Conservation (phyloP, 2,888 invertebrate genomes). For the Hesperia comma region DNA sequence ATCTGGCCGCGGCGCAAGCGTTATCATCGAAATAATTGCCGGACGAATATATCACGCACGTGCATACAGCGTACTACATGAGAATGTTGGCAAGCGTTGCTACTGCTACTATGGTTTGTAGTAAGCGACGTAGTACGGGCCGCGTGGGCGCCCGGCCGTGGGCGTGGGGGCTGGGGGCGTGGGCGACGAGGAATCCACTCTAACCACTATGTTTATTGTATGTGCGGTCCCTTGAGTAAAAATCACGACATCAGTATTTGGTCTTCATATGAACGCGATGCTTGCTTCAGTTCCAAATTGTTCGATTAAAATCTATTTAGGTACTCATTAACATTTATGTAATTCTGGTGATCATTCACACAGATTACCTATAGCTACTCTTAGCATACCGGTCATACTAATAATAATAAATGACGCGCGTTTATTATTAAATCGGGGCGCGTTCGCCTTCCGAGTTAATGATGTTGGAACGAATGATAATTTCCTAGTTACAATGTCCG, state of each 20-base stretch:
- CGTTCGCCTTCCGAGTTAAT: neutral
- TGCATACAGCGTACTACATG: neutral
- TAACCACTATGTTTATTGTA: conserved; percentile 22
- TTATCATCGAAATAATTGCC: conserved; percentile 30
- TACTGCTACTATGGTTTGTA: conserved; percentile 18
- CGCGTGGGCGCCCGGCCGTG: neutral
- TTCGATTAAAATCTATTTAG: too few species aligned
- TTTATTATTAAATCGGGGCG: conserved; percentile 1
- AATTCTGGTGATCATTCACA: too few species aligned
- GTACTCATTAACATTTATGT: too few species aligned
- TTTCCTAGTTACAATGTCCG: conserved; percentile 14
- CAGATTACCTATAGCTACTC: too few species aligned
- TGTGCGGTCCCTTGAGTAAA: neutral
- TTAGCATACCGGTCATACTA: too few species aligned
- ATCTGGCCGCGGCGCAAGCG: conserved; percentile 23
- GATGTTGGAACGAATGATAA: conserved; percentile 13
- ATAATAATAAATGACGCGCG: too few species aligned
- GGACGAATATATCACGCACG: conserved; percentile 10
- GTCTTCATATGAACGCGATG: neutral
- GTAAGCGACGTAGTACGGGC: conserved; percentile 30
- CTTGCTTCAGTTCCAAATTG: neutral
- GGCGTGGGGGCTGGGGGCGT: neutral
- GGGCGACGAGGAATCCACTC: conserved; percentile 20
- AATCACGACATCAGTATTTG: conserved; percentile 11
- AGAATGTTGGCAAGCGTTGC: conserved; percentile 22